These are phyloP conservation scores for Dallia pectoralis DNA, from an alignment of 2,797 vertebrate species.

Conservation along the genomic window DNA sequence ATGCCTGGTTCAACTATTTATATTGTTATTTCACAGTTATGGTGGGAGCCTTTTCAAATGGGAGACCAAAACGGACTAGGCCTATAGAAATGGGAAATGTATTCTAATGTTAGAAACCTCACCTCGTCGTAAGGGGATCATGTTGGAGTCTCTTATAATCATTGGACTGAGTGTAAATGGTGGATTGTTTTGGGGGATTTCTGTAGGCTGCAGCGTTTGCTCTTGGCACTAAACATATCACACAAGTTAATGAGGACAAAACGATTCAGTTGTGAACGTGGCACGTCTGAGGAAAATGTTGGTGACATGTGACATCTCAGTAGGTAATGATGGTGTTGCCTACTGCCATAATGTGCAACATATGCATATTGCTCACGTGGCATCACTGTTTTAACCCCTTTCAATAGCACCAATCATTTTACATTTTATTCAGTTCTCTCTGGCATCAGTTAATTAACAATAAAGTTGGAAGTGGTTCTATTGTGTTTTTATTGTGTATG, in stretches of 20 bases:
- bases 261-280: not conserved
- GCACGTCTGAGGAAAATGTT: not conserved
- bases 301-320: not conserved
- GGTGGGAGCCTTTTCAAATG: slow-evolving; percentile 7
- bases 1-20: slow-evolving; percentile 15
- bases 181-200: not conserved
- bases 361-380: not conserved
- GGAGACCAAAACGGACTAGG: not conserved
- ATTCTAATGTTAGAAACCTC: slow-evolving; percentile 1
- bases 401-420: slow-evolving; percentile 4
- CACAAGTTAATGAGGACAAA: not conserved
- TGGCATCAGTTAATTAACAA: slow-evolving; percentile 23
- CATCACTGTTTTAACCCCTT: slow-evolving; percentile 4
- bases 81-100: not conserved
- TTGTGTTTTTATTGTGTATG: not conserved
- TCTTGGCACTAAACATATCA: not conserved
- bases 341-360: not conserved
- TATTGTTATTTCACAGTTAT: slow-evolving; percentile 13
- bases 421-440: slow-evolving; percentile 7
- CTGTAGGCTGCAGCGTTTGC: not conserved
- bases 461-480: slow-evolving; percentile 31
- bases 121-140: not conserved
- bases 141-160: not conserved
- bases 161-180: not conserved
- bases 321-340: not conserved